Evolutionary conservation across 35 echinoderm and acorn worm genomes (phyloP).

Genomic region (Ptychodera flava): DNA sequence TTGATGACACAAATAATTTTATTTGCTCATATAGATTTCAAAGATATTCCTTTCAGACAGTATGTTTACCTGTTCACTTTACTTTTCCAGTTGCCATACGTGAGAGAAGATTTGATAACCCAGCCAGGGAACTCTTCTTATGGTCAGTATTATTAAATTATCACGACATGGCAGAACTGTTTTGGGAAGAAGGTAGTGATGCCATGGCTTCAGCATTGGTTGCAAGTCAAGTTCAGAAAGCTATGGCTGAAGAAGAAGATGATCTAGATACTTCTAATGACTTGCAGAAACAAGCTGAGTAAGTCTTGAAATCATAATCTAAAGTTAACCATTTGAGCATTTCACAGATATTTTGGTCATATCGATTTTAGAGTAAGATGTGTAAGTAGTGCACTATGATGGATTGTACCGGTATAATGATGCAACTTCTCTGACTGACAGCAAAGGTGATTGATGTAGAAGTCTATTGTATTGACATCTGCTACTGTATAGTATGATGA

Average conservation of each 20-base stretch:
- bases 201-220: slow-evolving; percentile 69
- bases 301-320: too few relatives aligned
- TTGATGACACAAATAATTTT: neutral
- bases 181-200: slow-evolving; percentile 89
- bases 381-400: too few relatives aligned
- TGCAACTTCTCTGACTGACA: too few relatives aligned
- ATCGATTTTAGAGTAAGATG: too few relatives aligned
- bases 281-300: slow-evolving; percentile 54
- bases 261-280: slow-evolving; percentile 47
- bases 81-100: neutral
- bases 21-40: too few relatives aligned
- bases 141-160: slow-evolving; percentile 69
- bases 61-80: neutral
- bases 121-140: slow-evolving; percentile 81
- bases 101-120: slow-evolving; percentile 36
- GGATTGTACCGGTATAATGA: too few relatives aligned
- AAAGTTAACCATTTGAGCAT: too few relatives aligned
- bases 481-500: too few relatives aligned
- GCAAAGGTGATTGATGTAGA: too few relatives aligned
- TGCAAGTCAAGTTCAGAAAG: slow-evolving; percentile 74
- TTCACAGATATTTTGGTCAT: too few relatives aligned
- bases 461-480: too few relatives aligned
- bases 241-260: slow-evolving; percentile 68
- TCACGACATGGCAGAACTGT: slow-evolving; percentile 66
- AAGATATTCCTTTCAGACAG: neutral